Evolutionary conservation across 2,888 invertebrate species (phyloP).

Genomic region (Chelonus formosanus): DNA sequence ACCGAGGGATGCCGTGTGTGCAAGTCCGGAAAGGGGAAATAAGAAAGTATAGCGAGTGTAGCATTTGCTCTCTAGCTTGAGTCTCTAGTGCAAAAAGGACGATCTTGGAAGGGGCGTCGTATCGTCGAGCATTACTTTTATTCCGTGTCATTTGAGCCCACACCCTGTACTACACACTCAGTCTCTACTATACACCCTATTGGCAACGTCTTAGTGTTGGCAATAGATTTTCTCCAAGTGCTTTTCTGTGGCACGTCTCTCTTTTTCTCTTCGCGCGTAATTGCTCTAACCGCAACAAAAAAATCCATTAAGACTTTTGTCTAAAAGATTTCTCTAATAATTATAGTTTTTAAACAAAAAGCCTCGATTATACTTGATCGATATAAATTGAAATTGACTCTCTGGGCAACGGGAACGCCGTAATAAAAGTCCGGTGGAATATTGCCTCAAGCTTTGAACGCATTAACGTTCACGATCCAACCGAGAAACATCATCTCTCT

Average conservation of each 20-base stretch:
- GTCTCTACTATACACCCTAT: slow-evolving; percentile 22
- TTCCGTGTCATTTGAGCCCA: slow-evolving; percentile 65
- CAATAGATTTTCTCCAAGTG: slow-evolving; percentile 63
- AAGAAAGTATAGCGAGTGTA: slow-evolving; percentile 26
- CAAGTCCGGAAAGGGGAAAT: slow-evolving; percentile 3
- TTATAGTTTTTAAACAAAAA: slow-evolving; percentile 4
- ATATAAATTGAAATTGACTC: slow-evolving; percentile 26
- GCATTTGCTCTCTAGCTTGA: not conserved
- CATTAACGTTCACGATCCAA: slow-evolving; percentile 19
- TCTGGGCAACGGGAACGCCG: not conserved
- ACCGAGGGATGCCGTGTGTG: not conserved
- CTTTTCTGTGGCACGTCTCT: slow-evolving; percentile 43
- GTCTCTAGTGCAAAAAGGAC: slow-evolving; percentile 30
- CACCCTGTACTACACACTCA: slow-evolving; percentile 50
- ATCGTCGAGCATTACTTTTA: slow-evolving; percentile 61
- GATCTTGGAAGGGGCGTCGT: slow-evolving; percentile 49
- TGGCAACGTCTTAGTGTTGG: slow-evolving; percentile 32
- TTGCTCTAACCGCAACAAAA: slow-evolving; percentile 20
- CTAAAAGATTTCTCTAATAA: slow-evolving; percentile 17
- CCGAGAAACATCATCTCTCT: slow-evolving; percentile 4
- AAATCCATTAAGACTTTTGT: slow-evolving; percentile 20
- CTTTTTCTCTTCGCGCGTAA: slow-evolving; percentile 21
- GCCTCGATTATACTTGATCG: slow-evolving; percentile 1
- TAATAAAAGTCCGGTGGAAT: slow-evolving; percentile 24
- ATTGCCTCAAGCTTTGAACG: slow-evolving; percentile 23